Percentiles rank a stretch among this genome's conserved stretches.
These are phyloP conservation scores for Lepilemur ruficaudatus DNA, from an alignment of 2,797 vertebrate genomes.

Conservation along the genomic window DNA sequence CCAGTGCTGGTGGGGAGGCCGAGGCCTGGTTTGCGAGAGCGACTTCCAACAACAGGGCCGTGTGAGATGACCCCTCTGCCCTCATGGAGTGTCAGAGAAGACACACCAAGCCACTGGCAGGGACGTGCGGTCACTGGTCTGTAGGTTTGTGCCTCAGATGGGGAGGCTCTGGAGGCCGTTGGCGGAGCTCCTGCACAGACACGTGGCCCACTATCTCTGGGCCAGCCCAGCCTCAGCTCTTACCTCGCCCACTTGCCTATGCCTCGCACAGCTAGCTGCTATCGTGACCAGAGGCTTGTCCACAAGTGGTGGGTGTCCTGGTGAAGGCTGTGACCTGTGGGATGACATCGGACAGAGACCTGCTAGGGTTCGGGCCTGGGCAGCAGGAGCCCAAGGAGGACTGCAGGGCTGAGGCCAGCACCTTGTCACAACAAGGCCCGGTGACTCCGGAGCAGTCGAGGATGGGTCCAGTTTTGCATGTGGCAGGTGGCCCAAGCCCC, in stretches of 20 bases:
- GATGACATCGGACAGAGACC: background rate
- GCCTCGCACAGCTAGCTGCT: background rate
- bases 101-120: too few relatives aligned
- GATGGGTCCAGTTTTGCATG: background rate
- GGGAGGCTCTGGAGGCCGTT: background rate
- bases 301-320: background rate
- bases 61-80: background rate
- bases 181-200: background rate
- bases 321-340: background rate
- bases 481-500: background rate
- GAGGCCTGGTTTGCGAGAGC: too few relatives aligned
- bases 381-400: background rate
- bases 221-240: background rate
- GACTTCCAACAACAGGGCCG: background rate
- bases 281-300: background rate
- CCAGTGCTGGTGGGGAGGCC: background rate
- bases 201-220: accelerated
- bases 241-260: background rate
- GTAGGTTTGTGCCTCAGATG: background rate
- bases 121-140: accelerated
- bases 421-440: background rate
- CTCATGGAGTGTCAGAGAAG: background rate
- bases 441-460: accelerated
- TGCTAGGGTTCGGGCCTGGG: background rate
- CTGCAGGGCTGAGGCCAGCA: background rate